A percentile compares a stretch with the other conserved stretches of the same genome.
Conservation (phyloP, 1,140 invertebrate species). For the Drosophila erecta region DNA sequence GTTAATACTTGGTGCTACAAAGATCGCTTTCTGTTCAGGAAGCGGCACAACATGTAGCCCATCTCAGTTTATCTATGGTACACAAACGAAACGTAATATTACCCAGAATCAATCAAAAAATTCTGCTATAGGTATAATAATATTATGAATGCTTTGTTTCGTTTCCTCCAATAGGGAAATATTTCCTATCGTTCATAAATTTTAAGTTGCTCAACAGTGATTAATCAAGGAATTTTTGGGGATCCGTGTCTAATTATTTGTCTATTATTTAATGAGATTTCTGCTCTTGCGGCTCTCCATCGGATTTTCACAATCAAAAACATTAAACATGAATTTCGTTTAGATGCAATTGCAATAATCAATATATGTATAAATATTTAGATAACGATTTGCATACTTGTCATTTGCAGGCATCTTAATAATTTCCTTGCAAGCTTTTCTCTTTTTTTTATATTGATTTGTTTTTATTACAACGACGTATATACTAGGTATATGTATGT, state of each 20-base stretch:
- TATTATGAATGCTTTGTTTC: constrained; percentile 34
- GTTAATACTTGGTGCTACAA: constrained; percentile 60
- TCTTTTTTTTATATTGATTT: constrained; percentile 44
- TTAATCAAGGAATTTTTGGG: constrained; percentile 53
- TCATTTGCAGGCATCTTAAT: constrained; percentile 52
- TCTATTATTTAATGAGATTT: constrained; percentile 82
- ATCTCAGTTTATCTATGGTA: constrained; percentile 66
- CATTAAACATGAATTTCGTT: constrained; percentile 75
- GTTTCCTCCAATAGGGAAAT: constrained; percentile 32
- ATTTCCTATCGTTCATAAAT: constrained; percentile 30
- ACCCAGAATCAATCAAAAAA: constrained; percentile 71
- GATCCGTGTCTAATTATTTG: constrained; percentile 73
- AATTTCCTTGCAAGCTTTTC: constrained; percentile 35
- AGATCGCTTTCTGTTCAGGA: constrained; percentile 15
- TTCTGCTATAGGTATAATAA: constrained; percentile 67
- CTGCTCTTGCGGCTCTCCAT: constrained; percentile 7
- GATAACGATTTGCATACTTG: constrained; percentile 79
- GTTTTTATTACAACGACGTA: constrained; percentile 77
- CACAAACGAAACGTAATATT: constrained; percentile 75
- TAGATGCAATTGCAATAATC: constrained; percentile 53
- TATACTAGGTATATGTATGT: constrained; percentile 79
- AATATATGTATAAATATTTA: constrained; percentile 79
- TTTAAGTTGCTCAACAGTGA: constrained; percentile 71
- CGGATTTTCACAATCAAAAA: constrained; percentile 66
- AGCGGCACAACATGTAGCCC: constrained; percentile 47